These are phyloP conservation scores for Melikaiella ostensackeni DNA, from an alignment of 2,888 invertebrate species.

Conservation along the genomic window DNA sequence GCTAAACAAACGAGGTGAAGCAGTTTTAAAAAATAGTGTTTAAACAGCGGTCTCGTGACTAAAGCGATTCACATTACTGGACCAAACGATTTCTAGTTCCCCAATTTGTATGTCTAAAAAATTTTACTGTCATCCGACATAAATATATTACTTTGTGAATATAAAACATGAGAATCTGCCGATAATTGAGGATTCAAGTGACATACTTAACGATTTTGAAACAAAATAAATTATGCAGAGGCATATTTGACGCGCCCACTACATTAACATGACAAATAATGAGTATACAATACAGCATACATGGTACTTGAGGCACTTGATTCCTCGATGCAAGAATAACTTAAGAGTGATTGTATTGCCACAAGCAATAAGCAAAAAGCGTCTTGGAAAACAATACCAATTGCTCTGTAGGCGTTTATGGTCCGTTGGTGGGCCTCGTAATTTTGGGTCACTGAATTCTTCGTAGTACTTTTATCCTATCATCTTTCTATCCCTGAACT, in stretches of 20 bases:
- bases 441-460: conserved; percentile 69
- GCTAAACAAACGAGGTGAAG: too few relatives aligned
- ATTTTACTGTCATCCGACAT: not conserved
- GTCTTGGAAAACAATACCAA: conserved; percentile 34
- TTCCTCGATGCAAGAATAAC: conserved; percentile 36
- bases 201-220: not conserved
- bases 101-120: not conserved
- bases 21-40: not conserved
- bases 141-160: not conserved
- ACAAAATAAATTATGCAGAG: conserved; percentile 20
- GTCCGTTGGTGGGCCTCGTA: conserved; percentile 26
- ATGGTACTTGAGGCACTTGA: conserved; percentile 31
- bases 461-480: conserved; percentile 16
- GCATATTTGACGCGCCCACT: conserved; percentile 56
- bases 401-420: conserved; percentile 17
- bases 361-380: not conserved
- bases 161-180: not conserved
- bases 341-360: not conserved
- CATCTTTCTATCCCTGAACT: not conserved
- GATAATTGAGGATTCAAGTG: not conserved
- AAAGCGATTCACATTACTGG: not conserved
- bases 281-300: conserved; percentile 1
- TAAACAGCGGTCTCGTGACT: not conserved
- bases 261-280: conserved; percentile 65
- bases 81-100: conserved; percentile 2